These are phyloP conservation scores for Euproctis similis DNA, from an alignment of 2,888 invertebrate genomes.

Conservation along the genomic window DNA sequence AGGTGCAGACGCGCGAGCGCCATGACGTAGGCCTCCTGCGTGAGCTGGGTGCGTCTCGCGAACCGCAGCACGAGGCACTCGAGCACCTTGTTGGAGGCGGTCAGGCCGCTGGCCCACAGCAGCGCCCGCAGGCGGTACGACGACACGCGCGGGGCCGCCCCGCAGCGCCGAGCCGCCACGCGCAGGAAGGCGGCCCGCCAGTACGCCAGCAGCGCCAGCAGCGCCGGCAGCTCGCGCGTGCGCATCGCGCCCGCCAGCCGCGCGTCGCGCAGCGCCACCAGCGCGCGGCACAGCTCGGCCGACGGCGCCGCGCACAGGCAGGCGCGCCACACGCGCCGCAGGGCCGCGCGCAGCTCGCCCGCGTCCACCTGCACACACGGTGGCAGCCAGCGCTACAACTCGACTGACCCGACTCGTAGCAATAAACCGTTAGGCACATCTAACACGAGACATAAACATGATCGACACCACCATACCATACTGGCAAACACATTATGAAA, in stretches of 20 bases:
- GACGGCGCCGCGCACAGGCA: conserved; percentile 45
- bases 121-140: conserved; percentile 77
- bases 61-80: conserved; percentile 82
- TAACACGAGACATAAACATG: too few relatives aligned
- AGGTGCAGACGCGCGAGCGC: conserved; percentile 61
- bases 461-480: too few relatives aligned
- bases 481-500: too few relatives aligned
- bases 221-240: conserved; percentile 74
- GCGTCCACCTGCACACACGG: conserved; percentile 33
- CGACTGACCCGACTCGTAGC: too few relatives aligned
- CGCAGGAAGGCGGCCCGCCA: conserved; percentile 28
- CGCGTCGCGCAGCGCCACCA: conserved; percentile 80
- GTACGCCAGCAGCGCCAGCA: conserved; percentile 76
- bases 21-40: conserved; percentile 79
- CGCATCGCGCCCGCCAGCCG: conserved; percentile 79
- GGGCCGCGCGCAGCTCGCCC: conserved; percentile 19
- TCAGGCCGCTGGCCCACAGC: conserved; percentile 78
- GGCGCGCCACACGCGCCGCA: conserved; percentile 57
- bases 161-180: conserved; percentile 44
- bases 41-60: conserved; percentile 75
- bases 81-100: conserved; percentile 82
- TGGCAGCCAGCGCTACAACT: too few relatives aligned
- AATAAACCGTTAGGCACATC: too few relatives aligned
- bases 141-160: conserved; percentile 12
- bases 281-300: conserved; percentile 79